phyloP scores from a whole-genome alignment of 2,797 vertebrate genomes.

The Phoxinus dragarum region DNA sequence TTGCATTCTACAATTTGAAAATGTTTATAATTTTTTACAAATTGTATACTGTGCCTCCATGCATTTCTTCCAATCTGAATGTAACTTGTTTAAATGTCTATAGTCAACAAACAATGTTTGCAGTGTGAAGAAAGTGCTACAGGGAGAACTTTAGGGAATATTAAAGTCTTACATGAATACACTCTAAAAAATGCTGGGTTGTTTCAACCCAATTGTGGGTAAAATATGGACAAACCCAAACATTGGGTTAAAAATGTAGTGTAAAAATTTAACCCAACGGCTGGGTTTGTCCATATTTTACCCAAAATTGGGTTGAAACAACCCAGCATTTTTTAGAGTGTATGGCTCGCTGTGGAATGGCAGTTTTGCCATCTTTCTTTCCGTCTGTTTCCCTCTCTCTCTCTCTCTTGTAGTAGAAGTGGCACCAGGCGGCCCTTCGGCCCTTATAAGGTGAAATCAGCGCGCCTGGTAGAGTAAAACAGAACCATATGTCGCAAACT shows the following conservation, averaged over 20 bases:
- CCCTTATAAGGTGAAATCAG: slow-evolving; percentile 65
- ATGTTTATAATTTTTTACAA: background rate
- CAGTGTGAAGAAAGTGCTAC: background rate
- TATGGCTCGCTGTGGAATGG: background rate
- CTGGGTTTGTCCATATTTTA: too few relatives aligned
- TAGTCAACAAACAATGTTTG: background rate
- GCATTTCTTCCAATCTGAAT: background rate
- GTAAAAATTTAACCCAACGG: too few relatives aligned
- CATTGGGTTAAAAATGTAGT: too few relatives aligned
- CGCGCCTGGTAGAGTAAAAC: slow-evolving; percentile 53
- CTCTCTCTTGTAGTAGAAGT: slow-evolving; percentile 21
- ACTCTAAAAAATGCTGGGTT: too few relatives aligned
- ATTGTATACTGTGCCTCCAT: background rate
- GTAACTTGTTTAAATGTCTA: background rate
- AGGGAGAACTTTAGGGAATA: background rate
- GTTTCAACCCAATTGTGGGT: too few relatives aligned
- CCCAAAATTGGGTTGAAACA: too few relatives aligned
- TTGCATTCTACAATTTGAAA: background rate
- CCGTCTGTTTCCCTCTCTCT: slow-evolving; percentile 42
- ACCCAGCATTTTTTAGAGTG: too few relatives aligned
- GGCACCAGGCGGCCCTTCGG: slow-evolving; percentile 61
- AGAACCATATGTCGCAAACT: slow-evolving; percentile 65
- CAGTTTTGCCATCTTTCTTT: slow-evolving; percentile 21
- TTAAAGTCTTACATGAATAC: slow-evolving; percentile 5
- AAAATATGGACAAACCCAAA: too few relatives aligned